These are phyloP conservation scores for Tetramorium simillimum DNA, from an alignment of 1,140 invertebrate genomes.

Conservation along the genomic window DNA sequence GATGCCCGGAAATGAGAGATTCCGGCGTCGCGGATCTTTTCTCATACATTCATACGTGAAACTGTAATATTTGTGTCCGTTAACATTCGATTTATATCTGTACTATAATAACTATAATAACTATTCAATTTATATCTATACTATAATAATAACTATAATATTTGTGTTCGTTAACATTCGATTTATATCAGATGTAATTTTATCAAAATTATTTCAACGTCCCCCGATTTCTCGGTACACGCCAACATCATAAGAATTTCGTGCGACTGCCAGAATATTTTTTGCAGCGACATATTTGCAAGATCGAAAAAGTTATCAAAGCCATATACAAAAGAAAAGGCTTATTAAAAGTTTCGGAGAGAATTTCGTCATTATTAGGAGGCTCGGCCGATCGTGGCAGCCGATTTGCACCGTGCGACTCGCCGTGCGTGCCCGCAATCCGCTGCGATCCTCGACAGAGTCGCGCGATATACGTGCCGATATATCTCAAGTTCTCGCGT, in stretches of 20 bases:
- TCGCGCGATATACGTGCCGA: neutral
- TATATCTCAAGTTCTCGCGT: constrained; percentile 31
- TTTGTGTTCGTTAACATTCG: neutral
- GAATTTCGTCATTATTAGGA: constrained; percentile 44
- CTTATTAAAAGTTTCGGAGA: no score
- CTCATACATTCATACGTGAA: neutral
- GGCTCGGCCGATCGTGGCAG: constrained; percentile 14
- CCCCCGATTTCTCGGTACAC: neutral
- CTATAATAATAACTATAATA: constrained; percentile 1
- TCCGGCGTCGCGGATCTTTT: neutral
- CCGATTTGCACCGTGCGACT: constrained; percentile 30
- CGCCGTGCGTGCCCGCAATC: constrained; percentile 46
- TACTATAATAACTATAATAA: no score
- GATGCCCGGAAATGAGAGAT: constrained; percentile 4
- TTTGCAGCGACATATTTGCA: neutral
- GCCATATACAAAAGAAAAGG: neutral
- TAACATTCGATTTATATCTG: neutral
- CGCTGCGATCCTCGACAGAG: neutral
- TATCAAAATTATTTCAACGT: neutral
- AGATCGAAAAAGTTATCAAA: neutral
- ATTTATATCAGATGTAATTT: neutral
- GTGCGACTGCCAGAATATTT: neutral
- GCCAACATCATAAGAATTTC: neutral
- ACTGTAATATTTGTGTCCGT: neutral
- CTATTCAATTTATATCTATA: no score